Base-by-base conservation (phyloP, 2,888 invertebrate genomes). In the Cordilura impudica region DNA sequence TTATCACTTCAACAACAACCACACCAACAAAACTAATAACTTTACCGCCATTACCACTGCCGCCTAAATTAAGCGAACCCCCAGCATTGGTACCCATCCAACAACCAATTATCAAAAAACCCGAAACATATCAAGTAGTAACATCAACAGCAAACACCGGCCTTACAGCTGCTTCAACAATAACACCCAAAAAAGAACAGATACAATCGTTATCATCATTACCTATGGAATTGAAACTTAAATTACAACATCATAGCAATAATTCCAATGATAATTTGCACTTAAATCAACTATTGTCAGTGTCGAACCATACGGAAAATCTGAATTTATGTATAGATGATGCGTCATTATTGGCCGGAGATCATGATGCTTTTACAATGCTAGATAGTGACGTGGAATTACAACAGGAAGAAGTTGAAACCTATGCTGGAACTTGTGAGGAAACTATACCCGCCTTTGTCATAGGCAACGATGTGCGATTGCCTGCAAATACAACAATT, bases 31-130 rank as follows among this genome's bases (percentile, higher is more conserved):
- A 74, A 63, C 23, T 60, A 43, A 56, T 56, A 31, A 45, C 71
- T 69, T 18, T 51, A 39, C 31, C 19, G 39, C 56, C 18, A 2
- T 31, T 31, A 5, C 53, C 56, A 21, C 47, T 56, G 31, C 43
- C 58, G 14, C 47, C 60, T 19, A 79, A 85, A 53, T 60, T 83
- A 4, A 84, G 79, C 71, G 86, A 85, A 29, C 84, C 86, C 5
- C 86, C 87, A 8, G 86, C 87, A 4, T 75, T 86, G 39, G 86
- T 86, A 4, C 88, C 85, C 10, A 87, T 86, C 49, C 84, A 82
- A 12, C 35, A 58, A 31, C 63, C 35, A 18, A 69, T 51, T 29
- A n/a, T n/a, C n/a, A 73, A 73, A 43, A 81, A 76, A 31, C 10
- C 60, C 14, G 81, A 78, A 35, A 45, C 45, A 35, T 67, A 54